These are phyloP conservation scores for Cepaea hortensis DNA, from an alignment of 2,888 invertebrate genomes.

Conservation along the genomic window DNA sequence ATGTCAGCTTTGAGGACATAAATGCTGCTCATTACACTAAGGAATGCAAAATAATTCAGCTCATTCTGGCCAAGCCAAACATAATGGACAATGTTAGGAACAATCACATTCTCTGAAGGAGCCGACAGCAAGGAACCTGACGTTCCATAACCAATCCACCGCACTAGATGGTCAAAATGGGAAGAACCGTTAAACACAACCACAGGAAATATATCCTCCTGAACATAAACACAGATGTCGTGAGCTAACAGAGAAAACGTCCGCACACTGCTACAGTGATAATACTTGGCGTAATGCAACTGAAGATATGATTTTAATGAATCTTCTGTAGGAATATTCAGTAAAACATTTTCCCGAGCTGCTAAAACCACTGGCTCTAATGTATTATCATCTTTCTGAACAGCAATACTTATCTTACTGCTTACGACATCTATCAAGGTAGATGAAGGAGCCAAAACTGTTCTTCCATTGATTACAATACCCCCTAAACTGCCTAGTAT, in stretches of 20 bases:
- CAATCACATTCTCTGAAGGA: slow-evolving; percentile 53
- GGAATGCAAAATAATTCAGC: slow-evolving; percentile 63
- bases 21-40: slow-evolving; percentile 64
- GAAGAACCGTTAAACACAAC: slow-evolving; percentile 60
- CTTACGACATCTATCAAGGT: slow-evolving; percentile 35
- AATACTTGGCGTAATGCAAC: background rate
- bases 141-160: slow-evolving; percentile 62
- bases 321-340: background rate
- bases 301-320: background rate
- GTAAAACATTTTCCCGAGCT: slow-evolving; percentile 24
- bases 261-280: slow-evolving; percentile 20
- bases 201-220: slow-evolving; percentile 52
- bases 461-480: slow-evolving; percentile 60
- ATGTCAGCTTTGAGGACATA: slow-evolving; percentile 62
- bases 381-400: background rate
- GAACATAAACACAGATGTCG: slow-evolving; percentile 45
- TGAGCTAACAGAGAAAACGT: background rate
- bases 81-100: slow-evolving; percentile 70
- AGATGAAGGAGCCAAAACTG: slow-evolving; percentile 46
- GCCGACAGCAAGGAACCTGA: slow-evolving; percentile 51
- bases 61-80: slow-evolving; percentile 64
- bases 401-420: slow-evolving; percentile 32
- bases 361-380: slow-evolving; percentile 35
- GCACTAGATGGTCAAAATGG: slow-evolving; percentile 57
- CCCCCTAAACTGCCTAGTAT: slow-evolving; percentile 59